Evolutionary conservation across 2,113 vertebrate genomes (phyloP).

Genomic region (Sturnus vulgaris): DNA sequence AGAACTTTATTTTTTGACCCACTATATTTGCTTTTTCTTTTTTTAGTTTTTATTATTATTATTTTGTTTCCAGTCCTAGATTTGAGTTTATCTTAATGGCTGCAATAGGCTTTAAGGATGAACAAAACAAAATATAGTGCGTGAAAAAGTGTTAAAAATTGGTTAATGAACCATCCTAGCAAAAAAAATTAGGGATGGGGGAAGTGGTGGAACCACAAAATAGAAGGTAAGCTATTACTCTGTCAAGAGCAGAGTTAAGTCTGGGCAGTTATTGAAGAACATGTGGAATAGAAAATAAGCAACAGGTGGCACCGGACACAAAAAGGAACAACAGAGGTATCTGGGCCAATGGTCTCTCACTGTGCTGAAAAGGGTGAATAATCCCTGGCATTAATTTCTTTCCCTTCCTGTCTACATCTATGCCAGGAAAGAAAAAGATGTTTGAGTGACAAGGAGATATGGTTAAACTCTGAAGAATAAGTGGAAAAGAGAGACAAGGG

Average conservation of each 20-base stretch:
- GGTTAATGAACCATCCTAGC: not conserved
- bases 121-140: not conserved
- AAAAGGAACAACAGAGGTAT: not conserved
- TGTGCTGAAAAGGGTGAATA: not conserved
- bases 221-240: not conserved
- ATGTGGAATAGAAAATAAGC: not conserved
- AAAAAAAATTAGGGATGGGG: accelerated
- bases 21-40: not conserved
- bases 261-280: not conserved
- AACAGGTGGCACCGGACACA: not conserved
- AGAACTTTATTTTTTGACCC: not conserved
- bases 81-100: not conserved
- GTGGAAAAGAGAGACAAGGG: not conserved
- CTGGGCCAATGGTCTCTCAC: not conserved
- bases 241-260: not conserved
- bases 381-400: not conserved
- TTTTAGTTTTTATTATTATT: not conserved
- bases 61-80: not conserved
- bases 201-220: not conserved
- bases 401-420: not conserved
- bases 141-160: not conserved
- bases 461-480: not conserved
- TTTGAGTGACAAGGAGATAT: not conserved
- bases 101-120: not conserved
- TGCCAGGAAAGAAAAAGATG: not conserved